phyloP scores from a whole-genome alignment of 2,113 vertebrate species.

The Atherinomorus stipes region DNA sequence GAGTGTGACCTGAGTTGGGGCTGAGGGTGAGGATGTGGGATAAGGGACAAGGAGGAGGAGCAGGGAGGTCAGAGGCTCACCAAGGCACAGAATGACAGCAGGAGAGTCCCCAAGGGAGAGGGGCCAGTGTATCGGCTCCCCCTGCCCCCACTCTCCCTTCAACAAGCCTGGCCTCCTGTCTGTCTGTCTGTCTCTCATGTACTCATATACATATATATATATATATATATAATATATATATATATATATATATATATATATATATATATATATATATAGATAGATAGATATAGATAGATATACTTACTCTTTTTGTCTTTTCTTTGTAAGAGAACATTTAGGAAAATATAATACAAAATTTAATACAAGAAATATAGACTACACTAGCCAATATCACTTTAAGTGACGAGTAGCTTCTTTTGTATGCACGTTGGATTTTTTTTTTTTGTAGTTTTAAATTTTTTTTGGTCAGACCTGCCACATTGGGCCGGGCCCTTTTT shows the following conservation, averaged over 20 bases:
- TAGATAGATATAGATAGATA: constrained; percentile 61
- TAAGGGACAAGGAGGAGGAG: constrained; percentile 59
- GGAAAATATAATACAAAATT: constrained; percentile 99
- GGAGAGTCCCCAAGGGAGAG: constrained; percentile 80
- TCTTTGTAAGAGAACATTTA: constrained; percentile 88
- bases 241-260: no score
- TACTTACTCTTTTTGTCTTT: constrained; percentile 79
- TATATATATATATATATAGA: constrained; percentile 48
- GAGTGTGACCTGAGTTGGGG: constrained; percentile 71
- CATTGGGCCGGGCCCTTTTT: constrained; percentile 76
- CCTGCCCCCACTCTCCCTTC: constrained; percentile 83
- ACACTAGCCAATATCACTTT: constrained; percentile 85
- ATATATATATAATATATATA: no score
- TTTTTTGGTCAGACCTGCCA: constrained; percentile 81
- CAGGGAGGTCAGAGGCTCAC: constrained; percentile 87
- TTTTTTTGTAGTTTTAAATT: constrained; percentile 60
- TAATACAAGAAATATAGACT: constrained; percentile 93
- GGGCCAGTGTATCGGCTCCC: constrained; percentile 72
- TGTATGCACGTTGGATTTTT: constrained; percentile 46
- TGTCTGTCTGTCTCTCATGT: constrained; percentile 59
- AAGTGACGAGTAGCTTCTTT: constrained; percentile 83
- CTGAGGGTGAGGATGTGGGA: constrained; percentile 9
- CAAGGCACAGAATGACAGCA: constrained; percentile 94
- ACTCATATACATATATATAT: constrained; percentile 1
- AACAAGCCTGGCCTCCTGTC: constrained; percentile 81